A percentile compares a stretch with the other conserved stretches of the same genome.
These are phyloP conservation scores for Sebastes fasciatus DNA, from an alignment of 2,113 vertebrate genomes.

Conservation along the genomic window DNA sequence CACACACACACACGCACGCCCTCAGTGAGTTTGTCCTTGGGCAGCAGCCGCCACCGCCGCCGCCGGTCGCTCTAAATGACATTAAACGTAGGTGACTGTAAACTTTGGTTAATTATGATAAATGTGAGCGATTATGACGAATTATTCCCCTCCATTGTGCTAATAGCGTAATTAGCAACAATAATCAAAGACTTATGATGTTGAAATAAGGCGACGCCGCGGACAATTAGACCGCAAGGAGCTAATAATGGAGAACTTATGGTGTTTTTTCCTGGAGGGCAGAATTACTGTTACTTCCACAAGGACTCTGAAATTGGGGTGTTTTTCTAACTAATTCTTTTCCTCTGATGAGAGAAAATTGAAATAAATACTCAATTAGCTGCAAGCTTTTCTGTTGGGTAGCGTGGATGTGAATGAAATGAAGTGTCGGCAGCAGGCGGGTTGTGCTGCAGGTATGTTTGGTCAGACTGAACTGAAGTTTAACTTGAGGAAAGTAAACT, in stretches of 20 bases:
- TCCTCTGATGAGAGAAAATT: constrained; percentile 59
- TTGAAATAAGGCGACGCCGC: constrained; percentile 70
- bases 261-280: constrained; percentile 60
- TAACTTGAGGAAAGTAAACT: background rate
- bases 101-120: constrained; percentile 77
- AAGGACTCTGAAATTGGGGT: constrained; percentile 41
- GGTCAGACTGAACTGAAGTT: background rate
- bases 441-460: too few species aligned
- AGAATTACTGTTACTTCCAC: constrained; percentile 22
- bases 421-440: background rate
- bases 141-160: constrained; percentile 69
- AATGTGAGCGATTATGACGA: constrained; percentile 76
- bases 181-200: constrained; percentile 79
- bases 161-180: constrained; percentile 79
- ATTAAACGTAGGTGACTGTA: constrained; percentile 77
- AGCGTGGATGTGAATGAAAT: background rate
- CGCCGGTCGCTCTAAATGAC: constrained; percentile 51
- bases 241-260: constrained; percentile 68
- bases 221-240: constrained; percentile 69
- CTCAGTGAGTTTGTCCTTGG: constrained; percentile 60
- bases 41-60: constrained; percentile 17
- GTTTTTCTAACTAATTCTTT: constrained; percentile 42
- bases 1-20: constrained; percentile 21
- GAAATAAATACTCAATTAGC: constrained; percentile 62
- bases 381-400: background rate